Conservation (phyloP, 2,888 invertebrate species). For the Therioaphis trifolii region DNA sequence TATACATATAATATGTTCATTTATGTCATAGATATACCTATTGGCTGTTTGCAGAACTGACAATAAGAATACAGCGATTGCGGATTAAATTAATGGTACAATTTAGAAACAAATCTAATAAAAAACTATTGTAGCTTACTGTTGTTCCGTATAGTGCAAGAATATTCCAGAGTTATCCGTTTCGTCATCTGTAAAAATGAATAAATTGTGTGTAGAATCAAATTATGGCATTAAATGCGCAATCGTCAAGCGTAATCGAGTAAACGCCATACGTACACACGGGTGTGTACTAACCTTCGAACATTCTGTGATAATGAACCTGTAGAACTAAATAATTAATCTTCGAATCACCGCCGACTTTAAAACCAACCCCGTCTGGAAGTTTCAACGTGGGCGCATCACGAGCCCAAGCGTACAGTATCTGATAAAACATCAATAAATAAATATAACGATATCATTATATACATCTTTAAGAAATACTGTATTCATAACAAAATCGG, state of each 20-base stretch:
- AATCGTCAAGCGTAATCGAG: conserved; percentile 65
- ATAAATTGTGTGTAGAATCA: background rate
- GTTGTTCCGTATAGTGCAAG: conserved; percentile 80
- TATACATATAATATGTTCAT: too few species aligned
- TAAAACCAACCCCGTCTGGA: conserved; percentile 91
- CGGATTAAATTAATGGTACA: too few species aligned
- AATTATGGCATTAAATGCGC: background rate
- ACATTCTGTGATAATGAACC: conserved; percentile 85
- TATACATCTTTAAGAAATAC: too few species aligned
- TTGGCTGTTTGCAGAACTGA: too few species aligned
- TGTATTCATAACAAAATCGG: too few species aligned
- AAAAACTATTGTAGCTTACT: conserved; percentile 71
- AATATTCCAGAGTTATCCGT: conserved; percentile 88
- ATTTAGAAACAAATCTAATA: background rate
- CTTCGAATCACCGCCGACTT: conserved; percentile 84
- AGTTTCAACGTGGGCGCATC: conserved; percentile 86
- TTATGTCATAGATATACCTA: too few species aligned
- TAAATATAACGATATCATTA: background rate
- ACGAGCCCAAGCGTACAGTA: conserved; percentile 94
- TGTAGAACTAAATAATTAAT: conserved; percentile 93
- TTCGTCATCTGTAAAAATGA: conserved; percentile 75
- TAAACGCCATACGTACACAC: too few species aligned
- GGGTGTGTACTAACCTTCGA: conserved; percentile 72
- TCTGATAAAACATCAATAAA: conserved; percentile 70
- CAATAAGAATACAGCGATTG: too few species aligned